Percentiles rank a stretch among this genome's conserved stretches.
These are phyloP conservation scores for Naja naja DNA, from an alignment of 2,113 vertebrate species.

Conservation along the genomic window DNA sequence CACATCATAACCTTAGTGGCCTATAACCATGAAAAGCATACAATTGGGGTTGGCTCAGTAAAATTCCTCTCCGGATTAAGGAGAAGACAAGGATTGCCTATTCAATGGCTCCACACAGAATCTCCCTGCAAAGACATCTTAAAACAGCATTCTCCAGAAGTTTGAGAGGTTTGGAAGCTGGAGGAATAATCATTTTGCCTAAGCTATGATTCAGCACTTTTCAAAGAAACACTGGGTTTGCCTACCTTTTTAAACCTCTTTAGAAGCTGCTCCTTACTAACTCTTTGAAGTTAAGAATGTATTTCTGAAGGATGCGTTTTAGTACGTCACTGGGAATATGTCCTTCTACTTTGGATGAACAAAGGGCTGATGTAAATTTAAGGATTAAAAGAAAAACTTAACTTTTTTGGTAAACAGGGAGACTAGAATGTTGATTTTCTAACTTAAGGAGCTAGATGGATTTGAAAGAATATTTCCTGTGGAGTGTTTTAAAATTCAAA, in stretches of 20 bases:
- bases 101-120: not conserved
- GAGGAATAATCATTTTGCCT: not conserved
- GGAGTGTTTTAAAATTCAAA: not conserved
- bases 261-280: not conserved
- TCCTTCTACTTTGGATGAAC: not conserved
- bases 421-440: not conserved
- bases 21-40: not conserved
- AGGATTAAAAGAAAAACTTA: not conserved
- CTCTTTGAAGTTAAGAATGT: not conserved
- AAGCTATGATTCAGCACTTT: not conserved
- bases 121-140: not conserved
- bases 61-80: not conserved
- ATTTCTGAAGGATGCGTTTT: not conserved
- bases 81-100: not conserved
- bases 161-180: not conserved
- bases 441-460: not conserved
- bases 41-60: not conserved
- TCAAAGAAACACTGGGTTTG: not conserved
- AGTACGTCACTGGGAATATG: not conserved
- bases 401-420: not conserved
- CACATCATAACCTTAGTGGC: not conserved
- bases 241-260: not conserved
- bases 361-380: not conserved
- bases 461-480: not conserved
- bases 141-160: not conserved